Evolutionary conservation across 2,797 vertebrate species (phyloP).

Genomic region (Melanotaenia pygmaea): DNA sequence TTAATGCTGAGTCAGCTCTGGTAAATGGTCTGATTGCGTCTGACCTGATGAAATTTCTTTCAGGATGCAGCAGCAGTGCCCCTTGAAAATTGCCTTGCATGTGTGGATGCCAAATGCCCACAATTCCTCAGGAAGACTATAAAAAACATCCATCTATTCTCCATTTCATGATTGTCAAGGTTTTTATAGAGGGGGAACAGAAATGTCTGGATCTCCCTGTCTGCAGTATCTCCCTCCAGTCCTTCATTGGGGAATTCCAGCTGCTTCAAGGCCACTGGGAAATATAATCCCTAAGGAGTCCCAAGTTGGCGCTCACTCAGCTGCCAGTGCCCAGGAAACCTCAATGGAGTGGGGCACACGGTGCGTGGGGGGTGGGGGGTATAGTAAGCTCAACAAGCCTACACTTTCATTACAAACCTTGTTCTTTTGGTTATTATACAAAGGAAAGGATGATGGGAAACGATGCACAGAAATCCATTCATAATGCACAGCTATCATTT

Average conservation of each 20-base stretch:
- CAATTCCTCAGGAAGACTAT: background rate
- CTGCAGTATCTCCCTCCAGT: background rate
- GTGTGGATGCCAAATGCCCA: background rate
- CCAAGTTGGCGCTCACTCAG: background rate
- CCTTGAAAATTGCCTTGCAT: background rate
- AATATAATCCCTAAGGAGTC: slow-evolving; percentile 8
- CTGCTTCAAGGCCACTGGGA: slow-evolving; percentile 6
- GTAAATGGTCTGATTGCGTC: background rate
- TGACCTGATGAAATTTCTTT: background rate
- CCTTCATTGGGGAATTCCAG: slow-evolving; percentile 1
- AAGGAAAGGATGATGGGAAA: background rate
- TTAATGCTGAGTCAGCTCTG: background rate
- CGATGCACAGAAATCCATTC: background rate
- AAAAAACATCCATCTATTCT: slow-evolving; percentile 10
- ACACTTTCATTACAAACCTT: background rate
- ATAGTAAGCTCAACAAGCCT: background rate
- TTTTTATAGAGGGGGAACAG: background rate
- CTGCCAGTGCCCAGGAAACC: background rate
- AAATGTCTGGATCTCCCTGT: background rate
- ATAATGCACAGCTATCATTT: background rate
- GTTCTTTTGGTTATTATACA: background rate
- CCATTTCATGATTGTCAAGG: background rate
- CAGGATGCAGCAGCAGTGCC: background rate
- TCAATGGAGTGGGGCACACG: background rate
- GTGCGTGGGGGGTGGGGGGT: background rate